phyloP scores from a whole-genome alignment of 2,797 vertebrate species.

The Semotilus atromaculatus region DNA sequence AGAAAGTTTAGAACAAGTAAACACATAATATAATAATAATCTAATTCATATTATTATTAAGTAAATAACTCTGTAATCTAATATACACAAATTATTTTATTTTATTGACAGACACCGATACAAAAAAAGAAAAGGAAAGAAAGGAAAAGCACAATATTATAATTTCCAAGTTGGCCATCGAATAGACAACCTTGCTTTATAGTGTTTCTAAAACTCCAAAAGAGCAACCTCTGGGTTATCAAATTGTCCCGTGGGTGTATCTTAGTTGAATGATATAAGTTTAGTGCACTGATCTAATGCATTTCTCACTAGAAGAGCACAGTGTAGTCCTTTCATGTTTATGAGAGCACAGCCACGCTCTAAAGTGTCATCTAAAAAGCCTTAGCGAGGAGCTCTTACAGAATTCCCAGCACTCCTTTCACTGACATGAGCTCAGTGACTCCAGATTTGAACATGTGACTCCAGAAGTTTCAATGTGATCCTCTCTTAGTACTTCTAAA shows the following conservation, averaged over 20 bases:
- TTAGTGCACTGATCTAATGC: neutral
- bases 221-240: neutral
- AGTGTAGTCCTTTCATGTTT: neutral
- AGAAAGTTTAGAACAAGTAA: neutral
- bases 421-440: slow-evolving; percentile 30
- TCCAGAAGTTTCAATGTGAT: slow-evolving; percentile 43
- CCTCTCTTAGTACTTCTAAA: slow-evolving; percentile 48
- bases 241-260: neutral
- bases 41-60: neutral
- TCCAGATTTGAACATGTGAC: slow-evolving; percentile 20
- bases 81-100: neutral
- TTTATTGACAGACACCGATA: neutral
- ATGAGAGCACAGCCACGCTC: slow-evolving; percentile 18
- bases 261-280: neutral
- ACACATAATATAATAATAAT: neutral
- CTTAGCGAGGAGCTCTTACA: slow-evolving; percentile 16
- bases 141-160: neutral
- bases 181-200: neutral
- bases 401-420: slow-evolving; percentile 26
- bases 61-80: neutral
- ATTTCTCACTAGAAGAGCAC: neutral
- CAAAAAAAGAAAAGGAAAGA: neutral
- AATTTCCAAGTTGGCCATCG: neutral
- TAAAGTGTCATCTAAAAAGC: slow-evolving; percentile 37
- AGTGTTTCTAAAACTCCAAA: neutral